Evolutionary conservation across 2,888 invertebrate genomes (phyloP), one percentile per base, ranked within the genome.

Genomic region (Drosophila testacea): DNA sequence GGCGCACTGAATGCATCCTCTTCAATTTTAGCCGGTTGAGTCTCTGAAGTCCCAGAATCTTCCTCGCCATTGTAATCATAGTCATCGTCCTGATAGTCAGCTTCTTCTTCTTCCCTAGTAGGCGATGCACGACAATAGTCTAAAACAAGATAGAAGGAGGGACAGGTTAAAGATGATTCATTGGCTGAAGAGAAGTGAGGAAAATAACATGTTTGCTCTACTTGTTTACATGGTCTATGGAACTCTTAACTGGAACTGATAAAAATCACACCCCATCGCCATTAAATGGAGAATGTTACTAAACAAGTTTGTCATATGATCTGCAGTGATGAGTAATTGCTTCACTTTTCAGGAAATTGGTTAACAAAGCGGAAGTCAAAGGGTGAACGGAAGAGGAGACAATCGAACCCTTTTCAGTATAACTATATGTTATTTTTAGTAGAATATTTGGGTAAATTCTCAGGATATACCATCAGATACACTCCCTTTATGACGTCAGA

Each of bases 11-110:
- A 38, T 16, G 39, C 39, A 10, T 46, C 64, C 28, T 48, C 54
- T 0, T 28, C 55, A 10, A 6, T 28, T 27, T 27, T 52, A 0
- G 52, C 47, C 1, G 55, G 34, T 10, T 22, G 51, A 28, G 56
- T 65, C 11, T 76, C 81, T 9, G 38, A 27, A 4, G 2, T 67
- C 0, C 27, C 38, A 2, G 44, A 0, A 0, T 66, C 71, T 2
- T 80, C 82, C 0, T 69, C 80, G 5, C 47, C 60, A 11, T 75
- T 80, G 7, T 91, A 89, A 4, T 91, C 88, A 7, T 87, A 87
- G 6, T 86, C 82, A 54, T 88, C 86, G 9, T 71, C 73, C 67
- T 76, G 80, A 44, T 87, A 77, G 1, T 77, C 76, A 1, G 34
- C 11, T 1, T 5, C 27, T 0, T 22, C 32, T 1, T 44, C 63